Evolutionary conservation across 2,888 invertebrate species (phyloP).

Genomic region (Thalpophila matura): DNA sequence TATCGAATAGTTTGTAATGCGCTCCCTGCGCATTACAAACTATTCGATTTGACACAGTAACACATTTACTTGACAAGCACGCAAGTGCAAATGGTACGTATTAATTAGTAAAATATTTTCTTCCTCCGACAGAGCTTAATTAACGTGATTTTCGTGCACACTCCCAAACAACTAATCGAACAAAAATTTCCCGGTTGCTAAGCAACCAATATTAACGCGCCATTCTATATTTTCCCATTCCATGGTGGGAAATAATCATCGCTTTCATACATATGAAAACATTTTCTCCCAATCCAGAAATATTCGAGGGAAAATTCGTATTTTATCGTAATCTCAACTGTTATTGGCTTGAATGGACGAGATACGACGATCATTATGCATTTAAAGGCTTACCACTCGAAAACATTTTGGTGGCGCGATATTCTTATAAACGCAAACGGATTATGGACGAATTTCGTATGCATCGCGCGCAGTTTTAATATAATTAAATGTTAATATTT

Average conservation of each 20-base stretch:
- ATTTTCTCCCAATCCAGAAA: conserved; percentile 69
- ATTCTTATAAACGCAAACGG: conserved; percentile 34
- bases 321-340: conserved; percentile 67
- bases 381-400: conserved; percentile 24
- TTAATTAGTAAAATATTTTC: conserved; percentile 32
- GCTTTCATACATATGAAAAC: conserved; percentile 71
- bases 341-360: conserved; percentile 55
- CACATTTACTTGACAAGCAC: too few relatives aligned
- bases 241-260: conserved; percentile 10
- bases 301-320: conserved; percentile 70
- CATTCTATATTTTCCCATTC: conserved; percentile 7
- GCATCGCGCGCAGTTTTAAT: conserved; percentile 13
- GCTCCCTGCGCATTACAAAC: too few relatives aligned
- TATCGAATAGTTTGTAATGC: too few relatives aligned
- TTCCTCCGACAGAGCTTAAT: conserved; percentile 18
- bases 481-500: conserved; percentile 22
- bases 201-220: conserved; percentile 50
- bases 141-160: conserved; percentile 36
- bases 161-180: conserved; percentile 21
- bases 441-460: conserved; percentile 14
- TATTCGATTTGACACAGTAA: neutral
- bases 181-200: conserved; percentile 56
- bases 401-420: conserved; percentile 25
- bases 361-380: conserved; percentile 41
- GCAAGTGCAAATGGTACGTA: neutral